Base-by-base conservation (phyloP, 30 jellyfish, hydroid and myxozoan genomes). In the Mastigias papua region DNA sequence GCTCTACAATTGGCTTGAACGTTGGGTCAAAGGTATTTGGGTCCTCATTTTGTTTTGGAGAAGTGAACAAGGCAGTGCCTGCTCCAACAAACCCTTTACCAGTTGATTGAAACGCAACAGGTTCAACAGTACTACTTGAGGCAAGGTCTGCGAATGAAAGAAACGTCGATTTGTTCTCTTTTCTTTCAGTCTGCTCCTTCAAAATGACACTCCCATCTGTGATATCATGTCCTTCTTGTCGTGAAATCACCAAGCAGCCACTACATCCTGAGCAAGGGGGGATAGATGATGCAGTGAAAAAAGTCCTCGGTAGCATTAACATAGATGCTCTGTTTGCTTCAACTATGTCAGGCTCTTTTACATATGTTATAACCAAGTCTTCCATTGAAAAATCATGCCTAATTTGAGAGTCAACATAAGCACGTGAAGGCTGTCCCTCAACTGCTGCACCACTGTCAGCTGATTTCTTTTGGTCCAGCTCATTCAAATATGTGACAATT, bases 321-420 rank as follows among this genome's bases (percentile, higher is more conserved):
- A 90, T 91, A 20, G 74, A 58, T 3, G 99, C 97, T 61, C 74
- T 85, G n/a, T 75, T 82, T n/a, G 81, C 86, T 34, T 95, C 92
- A 32, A 88, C 90, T 30, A 61, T 58, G 8, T 93, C 20, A 17
- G 99, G 94, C 42, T 83, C 73, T 37, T 37, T 78, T n/a, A 80
- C 98, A 84, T 50, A 89, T 28, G 99, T 89, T 23, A 95, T 73
- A 19, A 60, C 28, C 10, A 90, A 64, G 10, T 94, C 97, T 29
- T 93, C 97, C n/a, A 76, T 93, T 7, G 70, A 3, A n/a, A 27
- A 20, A 58, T 17, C 25, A 5, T 3, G 70, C 29, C 21, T 58
- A 11, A 20, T n/a, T 58, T 58, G 29, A 17, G 25, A 58, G 29
- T 3, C 25, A 58, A 27, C 70, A 20, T 20, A 9, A 8, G 25